phyloP scores from a whole-genome alignment of 2,113 vertebrate genomes.

The Megaleporinus macrocephalus region DNA sequence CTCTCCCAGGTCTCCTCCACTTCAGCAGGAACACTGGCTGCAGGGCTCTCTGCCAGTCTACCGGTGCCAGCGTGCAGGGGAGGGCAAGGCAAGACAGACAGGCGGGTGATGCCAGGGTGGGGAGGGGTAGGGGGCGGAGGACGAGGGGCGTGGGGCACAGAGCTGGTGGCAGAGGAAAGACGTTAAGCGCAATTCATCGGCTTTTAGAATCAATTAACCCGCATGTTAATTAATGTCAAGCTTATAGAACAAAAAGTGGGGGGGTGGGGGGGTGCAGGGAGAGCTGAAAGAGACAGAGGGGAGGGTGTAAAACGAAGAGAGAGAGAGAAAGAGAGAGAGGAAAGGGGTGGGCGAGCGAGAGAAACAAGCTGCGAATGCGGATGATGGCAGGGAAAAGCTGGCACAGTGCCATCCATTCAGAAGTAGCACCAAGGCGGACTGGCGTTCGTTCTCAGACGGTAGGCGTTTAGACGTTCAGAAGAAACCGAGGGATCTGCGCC shows the following conservation, averaged over 20 bases:
- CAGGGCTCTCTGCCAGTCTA: constrained; percentile 68
- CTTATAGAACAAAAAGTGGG: constrained; percentile 84
- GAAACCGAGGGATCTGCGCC: constrained; percentile 65
- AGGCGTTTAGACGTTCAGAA: constrained; percentile 87
- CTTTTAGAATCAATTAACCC: constrained; percentile 98
- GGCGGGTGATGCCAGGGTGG: constrained; percentile 52
- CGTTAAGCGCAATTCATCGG: constrained; percentile 87
- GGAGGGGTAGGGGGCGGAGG: constrained; percentile 51
- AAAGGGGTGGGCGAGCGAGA: constrained; percentile 84
- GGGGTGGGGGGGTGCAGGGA: constrained; percentile 54
- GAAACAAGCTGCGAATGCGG: constrained; percentile 95
- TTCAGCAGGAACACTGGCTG: constrained; percentile 58
- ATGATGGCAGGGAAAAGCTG: constrained; percentile 97
- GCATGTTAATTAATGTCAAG: constrained; percentile 98
- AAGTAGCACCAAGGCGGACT: constrained; percentile 91
- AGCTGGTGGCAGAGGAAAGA: constrained; percentile 76
- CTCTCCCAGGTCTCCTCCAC: constrained; percentile 52
- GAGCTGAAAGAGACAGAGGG: constrained; percentile 69
- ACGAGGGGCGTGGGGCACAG: constrained; percentile 62
- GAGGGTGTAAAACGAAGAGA: constrained; percentile 65
- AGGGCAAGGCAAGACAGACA: constrained; percentile 65
- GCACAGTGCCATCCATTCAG: constrained; percentile 99
- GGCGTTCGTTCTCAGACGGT: constrained; percentile 79
- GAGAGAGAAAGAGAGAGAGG: constrained; percentile 79
- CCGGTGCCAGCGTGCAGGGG: constrained; percentile 64